Evolutionary conservation across 2,888 invertebrate species (phyloP).

Genomic region (Vanessa cardui): DNA sequence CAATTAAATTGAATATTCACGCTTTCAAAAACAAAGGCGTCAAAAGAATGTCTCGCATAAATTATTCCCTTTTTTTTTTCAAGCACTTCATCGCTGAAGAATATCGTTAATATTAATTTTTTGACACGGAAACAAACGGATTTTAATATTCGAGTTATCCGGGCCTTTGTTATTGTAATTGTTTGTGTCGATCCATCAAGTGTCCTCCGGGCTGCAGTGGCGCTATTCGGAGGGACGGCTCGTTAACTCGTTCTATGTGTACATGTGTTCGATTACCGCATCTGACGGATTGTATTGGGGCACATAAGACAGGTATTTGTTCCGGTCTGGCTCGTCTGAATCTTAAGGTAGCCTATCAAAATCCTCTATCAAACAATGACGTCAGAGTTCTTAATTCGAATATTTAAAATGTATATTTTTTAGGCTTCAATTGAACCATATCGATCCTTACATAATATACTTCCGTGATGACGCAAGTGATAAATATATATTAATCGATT

Average conservation of each 20-base stretch:
- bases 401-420: no score
- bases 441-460: not conserved
- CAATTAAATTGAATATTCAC: constrained; percentile 71
- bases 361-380: not conserved
- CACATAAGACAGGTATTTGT: constrained; percentile 23
- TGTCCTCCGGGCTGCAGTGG: no score
- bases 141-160: constrained; percentile 74
- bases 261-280: constrained; percentile 28
- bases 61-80: constrained; percentile 72
- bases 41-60: constrained; percentile 79
- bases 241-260: constrained; percentile 20
- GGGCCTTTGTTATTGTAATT: constrained; percentile 79
- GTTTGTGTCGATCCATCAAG: constrained; percentile 1
- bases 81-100: constrained; percentile 73
- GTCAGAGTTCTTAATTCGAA: no score
- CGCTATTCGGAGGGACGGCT: constrained; percentile 11
- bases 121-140: constrained; percentile 77
- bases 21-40: constrained; percentile 70
- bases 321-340: constrained; percentile 22
- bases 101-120: constrained; percentile 83
- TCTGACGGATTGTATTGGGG: constrained; percentile 25
- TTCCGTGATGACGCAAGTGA: constrained; percentile 44
- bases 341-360: constrained; percentile 2
- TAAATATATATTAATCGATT: constrained; percentile 42
- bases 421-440: not conserved